Conservation (phyloP, 2,797 vertebrate species). For the Gymnopithys bicolor region DNA sequence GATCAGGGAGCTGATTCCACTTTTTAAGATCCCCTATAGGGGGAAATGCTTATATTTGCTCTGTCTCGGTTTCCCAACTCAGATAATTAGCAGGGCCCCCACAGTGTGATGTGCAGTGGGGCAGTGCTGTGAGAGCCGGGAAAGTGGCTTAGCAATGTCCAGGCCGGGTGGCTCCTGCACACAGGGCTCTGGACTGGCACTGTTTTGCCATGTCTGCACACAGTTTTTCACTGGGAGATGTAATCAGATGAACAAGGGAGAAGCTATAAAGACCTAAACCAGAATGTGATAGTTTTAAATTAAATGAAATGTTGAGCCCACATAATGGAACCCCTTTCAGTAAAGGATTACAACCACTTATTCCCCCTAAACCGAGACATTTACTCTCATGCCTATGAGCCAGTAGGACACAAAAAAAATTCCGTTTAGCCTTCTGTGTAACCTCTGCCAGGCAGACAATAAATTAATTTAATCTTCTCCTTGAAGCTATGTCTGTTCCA, state of each 20-base stretch:
- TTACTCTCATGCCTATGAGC: neutral
- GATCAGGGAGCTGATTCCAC: neutral
- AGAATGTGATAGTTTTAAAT: neutral
- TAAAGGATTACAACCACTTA: constrained; percentile 15
- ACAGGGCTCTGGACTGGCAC: rapidly evolving
- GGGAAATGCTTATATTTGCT: neutral
- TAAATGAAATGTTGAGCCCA: neutral
- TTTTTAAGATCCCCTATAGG: neutral
- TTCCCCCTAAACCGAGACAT: neutral
- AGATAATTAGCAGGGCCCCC: neutral
- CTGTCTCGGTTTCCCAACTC: neutral
- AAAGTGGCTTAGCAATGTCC: neutral
- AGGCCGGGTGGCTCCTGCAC: rapidly evolving
- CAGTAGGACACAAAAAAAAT: neutral
- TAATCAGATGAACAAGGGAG: neutral
- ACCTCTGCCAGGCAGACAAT: neutral
- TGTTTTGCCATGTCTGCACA: neutral
- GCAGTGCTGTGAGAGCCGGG: neutral
- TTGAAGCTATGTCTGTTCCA: neutral
- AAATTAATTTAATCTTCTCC: neutral
- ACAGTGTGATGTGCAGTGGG: rapidly evolving
- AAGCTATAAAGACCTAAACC: neutral
- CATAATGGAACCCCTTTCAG: neutral
- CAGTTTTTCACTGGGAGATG: neutral
- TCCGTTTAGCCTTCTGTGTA: neutral